Base-by-base conservation (phyloP, 92 coral and sea anemone species). In the Palythoa grandiflora region DNA sequence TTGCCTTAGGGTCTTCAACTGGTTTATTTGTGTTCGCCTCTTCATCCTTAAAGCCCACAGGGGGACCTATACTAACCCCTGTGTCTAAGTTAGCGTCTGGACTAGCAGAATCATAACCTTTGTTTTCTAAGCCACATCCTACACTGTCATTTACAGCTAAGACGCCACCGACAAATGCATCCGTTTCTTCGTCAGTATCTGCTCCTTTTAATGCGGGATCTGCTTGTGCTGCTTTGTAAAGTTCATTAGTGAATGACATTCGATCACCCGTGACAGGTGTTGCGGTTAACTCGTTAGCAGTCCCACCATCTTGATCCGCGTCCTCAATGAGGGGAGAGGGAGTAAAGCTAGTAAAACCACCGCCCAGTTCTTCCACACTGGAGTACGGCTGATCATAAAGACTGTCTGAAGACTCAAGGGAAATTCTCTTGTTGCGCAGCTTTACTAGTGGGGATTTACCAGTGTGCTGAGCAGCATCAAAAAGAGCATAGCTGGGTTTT, bases 361-460 rank as follows among this genome's bases (percentile, higher is more conserved):
- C 91, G 9, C 99, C 99, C 36, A 97, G 92, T 73, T 95, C 99
- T 78, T 89, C 97, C 6, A 97, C 94, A 19, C 96, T 89, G 0
- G 98, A 89, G 88, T 97, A 97, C 1, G 98, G 92, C 40, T 90
- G 96, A 68, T 95, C 99, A 73, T 93, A 93, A 44, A 90, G 87
- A 85, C 99, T 97, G 19, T 73, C 98, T 11, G 92, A 77, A 0
- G 99, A 95, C 50, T 90, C 92, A 73, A 97, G 85, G 5, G 96
- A 88, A 40, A 77, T 53, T 78, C 88, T 91, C 75, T 91, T 94
- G 84, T 90, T 92, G 61, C 94, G 95, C 28, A 88, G 77, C 55
- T 73, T 89, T 5, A 87, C 92, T 78, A 88, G 75, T 2, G 91
- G 96, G 19, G 94, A 83, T 8, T 84, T 87, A 74, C 84, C 89